Evolutionary conservation across 2,888 invertebrate species (phyloP).

Genomic region (Clusia tigrina): DNA sequence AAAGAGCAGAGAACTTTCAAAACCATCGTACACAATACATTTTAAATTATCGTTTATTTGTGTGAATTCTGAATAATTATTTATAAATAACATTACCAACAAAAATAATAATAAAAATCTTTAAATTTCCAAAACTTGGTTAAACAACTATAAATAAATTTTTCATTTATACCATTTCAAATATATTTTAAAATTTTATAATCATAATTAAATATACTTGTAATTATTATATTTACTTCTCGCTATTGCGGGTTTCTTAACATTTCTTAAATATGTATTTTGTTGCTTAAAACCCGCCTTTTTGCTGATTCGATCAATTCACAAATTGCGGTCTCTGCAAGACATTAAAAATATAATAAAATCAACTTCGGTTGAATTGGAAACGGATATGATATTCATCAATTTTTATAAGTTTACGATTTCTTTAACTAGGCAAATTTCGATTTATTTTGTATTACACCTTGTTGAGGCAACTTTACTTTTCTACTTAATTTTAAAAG

Average conservation of each 20-base stretch:
- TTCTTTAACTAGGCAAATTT: slow-evolving; percentile 42
- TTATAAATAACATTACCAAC: slow-evolving; percentile 7
- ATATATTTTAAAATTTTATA: slow-evolving; percentile 39
- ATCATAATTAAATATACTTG: slow-evolving; percentile 25
- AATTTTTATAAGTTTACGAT: slow-evolving; percentile 35
- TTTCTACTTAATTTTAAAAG: slow-evolving; percentile 31
- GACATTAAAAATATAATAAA: slow-evolving; percentile 48
- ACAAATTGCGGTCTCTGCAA: not conserved
- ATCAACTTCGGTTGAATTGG: slow-evolving; percentile 50
- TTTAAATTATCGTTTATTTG: slow-evolving; percentile 3
- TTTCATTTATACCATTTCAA: slow-evolving; percentile 40
- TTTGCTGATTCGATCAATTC: not conserved
- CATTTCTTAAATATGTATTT: slow-evolving; percentile 16
- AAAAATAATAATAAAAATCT: slow-evolving; percentile 30
- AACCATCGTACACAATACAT: no score
- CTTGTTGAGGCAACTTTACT: slow-evolving; percentile 35
- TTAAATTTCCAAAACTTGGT: slow-evolving; percentile 43
- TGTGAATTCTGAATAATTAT: slow-evolving; percentile 7
- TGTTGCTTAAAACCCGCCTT: not conserved
- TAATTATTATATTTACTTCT: slow-evolving; percentile 24
- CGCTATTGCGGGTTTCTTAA: slow-evolving; percentile 22
- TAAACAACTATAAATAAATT: slow-evolving; percentile 45
- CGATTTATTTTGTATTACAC: slow-evolving; percentile 24
- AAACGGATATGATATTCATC: slow-evolving; percentile 50
- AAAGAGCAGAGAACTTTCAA: no score